A percentile compares a stretch with the other conserved stretches of the same genome.
phyloP scores from a whole-genome alignment of 2,888 invertebrate genomes.

The Lumbricus terrestris region DNA sequence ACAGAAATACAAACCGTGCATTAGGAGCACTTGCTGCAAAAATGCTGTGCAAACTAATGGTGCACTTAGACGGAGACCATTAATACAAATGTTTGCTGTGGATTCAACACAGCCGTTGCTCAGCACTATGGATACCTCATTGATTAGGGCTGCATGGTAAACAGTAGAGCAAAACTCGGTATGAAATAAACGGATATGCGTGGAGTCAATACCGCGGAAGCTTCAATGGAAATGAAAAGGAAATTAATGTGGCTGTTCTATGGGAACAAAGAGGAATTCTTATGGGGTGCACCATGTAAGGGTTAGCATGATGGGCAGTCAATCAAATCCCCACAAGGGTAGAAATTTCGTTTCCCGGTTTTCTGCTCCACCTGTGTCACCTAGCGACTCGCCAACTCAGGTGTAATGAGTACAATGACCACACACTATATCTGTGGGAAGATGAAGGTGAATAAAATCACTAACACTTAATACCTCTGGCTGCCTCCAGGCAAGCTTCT shows the following conservation, averaged over 20 bases:
- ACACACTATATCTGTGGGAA: too few relatives aligned
- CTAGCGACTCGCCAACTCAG: too few relatives aligned
- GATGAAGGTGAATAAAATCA: too few relatives aligned
- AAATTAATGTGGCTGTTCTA: background rate
- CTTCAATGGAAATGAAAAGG: background rate
- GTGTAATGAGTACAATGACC: too few relatives aligned
- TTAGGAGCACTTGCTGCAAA: background rate
- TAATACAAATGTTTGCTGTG: background rate
- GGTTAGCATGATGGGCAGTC: too few relatives aligned
- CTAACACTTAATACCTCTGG: too few relatives aligned
- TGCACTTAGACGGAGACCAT: background rate
- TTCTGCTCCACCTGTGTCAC: too few relatives aligned
- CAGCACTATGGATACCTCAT: background rate
- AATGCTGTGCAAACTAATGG: background rate
- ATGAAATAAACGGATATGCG: background rate
- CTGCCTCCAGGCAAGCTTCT: too few relatives aligned
- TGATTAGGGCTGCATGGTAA: background rate
- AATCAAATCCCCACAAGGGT: too few relatives aligned
- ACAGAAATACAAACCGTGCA: background rate
- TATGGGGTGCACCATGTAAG: too few relatives aligned
- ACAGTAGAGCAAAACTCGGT: background rate
- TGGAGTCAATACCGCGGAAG: background rate
- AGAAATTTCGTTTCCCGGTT: too few relatives aligned
- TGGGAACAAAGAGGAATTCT: too few relatives aligned
- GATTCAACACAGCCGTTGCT: background rate